Base-by-base conservation (phyloP, 2,888 invertebrate species). In the Laothoe populi region DNA sequence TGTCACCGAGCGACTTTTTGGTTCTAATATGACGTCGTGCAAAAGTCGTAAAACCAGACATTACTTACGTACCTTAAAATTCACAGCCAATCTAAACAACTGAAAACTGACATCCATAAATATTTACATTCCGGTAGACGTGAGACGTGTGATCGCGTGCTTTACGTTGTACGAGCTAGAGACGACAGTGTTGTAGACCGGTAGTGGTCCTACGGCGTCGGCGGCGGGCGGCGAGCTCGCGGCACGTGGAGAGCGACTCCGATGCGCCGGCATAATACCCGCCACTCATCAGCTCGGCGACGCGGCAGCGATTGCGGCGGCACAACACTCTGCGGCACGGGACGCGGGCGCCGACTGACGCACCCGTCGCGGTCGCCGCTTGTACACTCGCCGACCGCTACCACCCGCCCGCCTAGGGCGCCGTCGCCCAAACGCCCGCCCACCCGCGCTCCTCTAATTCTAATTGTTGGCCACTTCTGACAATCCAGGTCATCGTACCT, bases 51-150 rank as follows among this genome's bases (percentile, higher is more conserved):
- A 86, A 82, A 83, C 77, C 80, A 81, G 79, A 83, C 78, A 79
- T 86, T 82, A 86, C 80, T 85, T 87, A 90, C 92, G 84, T 91
- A 92, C 92, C 92, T 92, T 88, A 86, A 91, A 91, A 90, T 90
- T 91, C 87, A 92, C 90, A 90, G 92, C 90, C 90, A 90, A 91
- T 91, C 90, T 91, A 91, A 92, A 91, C 89, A 91, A 91, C 88
- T 89, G 88, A 90, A 91, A 90, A 90, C 89, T 91, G 91, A 90
- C 91, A 91, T 91, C 91, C 90, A 89, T 92, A 92, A 91, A 91
- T 92, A 91, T 92, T 92, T 92, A 92, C 92, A 91, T 90, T 90
- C 83, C 85, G 87, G 81, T 78, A 81, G 85, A 84, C 81, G 87
- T 81, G 82, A 82, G 84, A 82, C 81, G 84, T 81, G 85, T 84